Base-by-base conservation (phyloP, 2,797 vertebrate species). In the Triplophysa bombifrons region DNA sequence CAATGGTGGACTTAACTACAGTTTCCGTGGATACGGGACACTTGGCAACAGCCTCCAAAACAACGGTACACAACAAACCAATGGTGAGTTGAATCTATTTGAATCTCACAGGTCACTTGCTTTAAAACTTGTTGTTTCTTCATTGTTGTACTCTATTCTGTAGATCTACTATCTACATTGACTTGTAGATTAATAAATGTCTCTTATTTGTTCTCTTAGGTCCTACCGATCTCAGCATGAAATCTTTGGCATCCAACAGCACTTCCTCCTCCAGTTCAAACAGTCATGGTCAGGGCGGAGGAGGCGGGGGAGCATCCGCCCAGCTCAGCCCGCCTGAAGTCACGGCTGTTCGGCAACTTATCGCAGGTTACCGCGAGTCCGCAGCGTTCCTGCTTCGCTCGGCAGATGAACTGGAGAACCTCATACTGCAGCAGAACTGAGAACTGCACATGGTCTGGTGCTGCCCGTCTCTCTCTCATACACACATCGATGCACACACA, bases 341-440 rank as follows among this genome's bases (percentile, higher is more conserved):
- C 87, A 98, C 96, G 0, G 97, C 98, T 0, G 98, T 99, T 90
- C 94, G 96, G 90, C 98, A 99, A 93, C 96, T 99, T 85, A 98
- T 99, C n/a, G 97, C 97, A 0, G 97, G 97, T 0, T 99, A 99
- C 92, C 93, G 98, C 64, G 97, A 99, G 94, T 99, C 97, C 0
- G 97, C 98, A 0, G 97, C 98, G 53, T 99, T 99, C 90, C 94
- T 99, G 89, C 95, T 99, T n/a, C 96, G 97, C 76, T 99, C 98
- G 0, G 98, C 97, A 2, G 98, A 99, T 2, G 98, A 99, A 95
- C 95, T 99, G 90, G 98, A 99, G 91, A 98, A 97, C 94, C 97
- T 99, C 92, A 99, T 99, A 93, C 93, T 99, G 90, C 97, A 98
- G 93, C 98, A 99, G 94, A 99, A 99, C 95, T 99, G 96, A 98